Evolutionary conservation across 2,888 invertebrate species (phyloP).

Genomic region (Leucania comma): DNA sequence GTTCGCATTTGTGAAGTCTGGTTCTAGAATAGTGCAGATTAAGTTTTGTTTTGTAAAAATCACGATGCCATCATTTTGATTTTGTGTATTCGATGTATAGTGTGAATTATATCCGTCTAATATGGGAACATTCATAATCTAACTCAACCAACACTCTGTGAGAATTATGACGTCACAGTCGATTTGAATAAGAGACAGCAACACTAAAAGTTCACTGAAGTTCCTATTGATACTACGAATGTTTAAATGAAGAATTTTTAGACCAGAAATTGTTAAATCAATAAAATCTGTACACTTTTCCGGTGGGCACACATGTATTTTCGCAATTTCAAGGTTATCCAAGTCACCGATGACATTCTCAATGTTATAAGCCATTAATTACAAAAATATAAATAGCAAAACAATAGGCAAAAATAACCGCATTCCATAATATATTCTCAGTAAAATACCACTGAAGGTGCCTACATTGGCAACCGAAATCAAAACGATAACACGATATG

Average conservation of each 20-base stretch:
- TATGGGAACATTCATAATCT: too few species aligned
- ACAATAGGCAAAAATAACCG: neutral
- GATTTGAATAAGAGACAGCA: too few species aligned
- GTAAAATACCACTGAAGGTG: too few species aligned
- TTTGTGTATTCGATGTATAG: too few species aligned
- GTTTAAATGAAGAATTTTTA: neutral
- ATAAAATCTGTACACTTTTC: neutral
- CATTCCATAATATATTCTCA: too few species aligned
- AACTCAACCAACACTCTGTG: too few species aligned
- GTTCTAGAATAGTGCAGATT: too few species aligned
- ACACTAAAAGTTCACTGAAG: neutral
- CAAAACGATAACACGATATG: neutral
- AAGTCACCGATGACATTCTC: neutral
- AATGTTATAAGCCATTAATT: neutral
- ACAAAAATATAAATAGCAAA: neutral
- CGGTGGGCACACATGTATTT: neutral
- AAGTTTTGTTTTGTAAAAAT: too few species aligned
- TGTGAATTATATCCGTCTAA: too few species aligned
- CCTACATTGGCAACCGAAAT: neutral
- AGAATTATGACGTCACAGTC: too few species aligned
- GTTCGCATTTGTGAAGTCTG: too few species aligned
- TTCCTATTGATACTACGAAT: neutral
- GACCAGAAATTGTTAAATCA: neutral
- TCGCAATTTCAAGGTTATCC: neutral
- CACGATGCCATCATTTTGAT: too few species aligned